Base-by-base conservation (phyloP, 2,113 vertebrate genomes). In the Capra hircus region DNA sequence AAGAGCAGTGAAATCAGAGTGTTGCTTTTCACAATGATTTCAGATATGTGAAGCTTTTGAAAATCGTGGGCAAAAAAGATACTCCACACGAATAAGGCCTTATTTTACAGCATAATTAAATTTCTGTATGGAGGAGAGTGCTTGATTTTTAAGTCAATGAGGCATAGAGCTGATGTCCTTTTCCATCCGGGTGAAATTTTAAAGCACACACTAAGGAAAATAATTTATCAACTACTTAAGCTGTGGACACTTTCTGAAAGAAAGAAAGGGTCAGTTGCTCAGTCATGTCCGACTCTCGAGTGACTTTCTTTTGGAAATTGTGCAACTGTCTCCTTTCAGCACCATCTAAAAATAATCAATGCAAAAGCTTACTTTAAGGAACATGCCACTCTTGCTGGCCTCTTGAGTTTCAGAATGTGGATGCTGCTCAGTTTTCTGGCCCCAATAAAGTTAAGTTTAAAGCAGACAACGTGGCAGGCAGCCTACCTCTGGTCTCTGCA, bases 21-120 rank as follows among this genome's bases (percentile, higher is more conserved):
- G 60, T 77, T 25, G 36, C 9, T 53, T 96, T 21, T 71, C 48
- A 88, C 30, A 52, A 6, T 60, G 87, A 92, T 45, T 95, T 96
- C 53, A 77, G 67, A 17, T 93, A 97, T 67, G 55, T 62, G 71
- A 78, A 96, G 71, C 28, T 67, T 93, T 96, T 9, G 53, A 96
- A 94, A 97, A 78, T 45, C 11, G 13, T 93, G 17, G 4, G 55
- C 80, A 36, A 57, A 90, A 80, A 95, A 90, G 23, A 43, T 43
- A 40, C 28, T 23, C 1, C 9, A 9, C 2, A 25, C 43, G 40
- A 95, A 88, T 92, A n/a, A 85, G 78, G 33, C 48, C 59, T 25
- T 57, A 48, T 91, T 95, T 90, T 84, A 55, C 7, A 87, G 50
- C 67, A 57, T 21, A 67, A 67, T 52, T 85, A 45, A 5, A 89